Percentiles rank a stretch among this genome's conserved stretches.
These are phyloP conservation scores for Crotalus helleri DNA, from an alignment of 2,113 vertebrate genomes.

Conservation along the genomic window DNA sequence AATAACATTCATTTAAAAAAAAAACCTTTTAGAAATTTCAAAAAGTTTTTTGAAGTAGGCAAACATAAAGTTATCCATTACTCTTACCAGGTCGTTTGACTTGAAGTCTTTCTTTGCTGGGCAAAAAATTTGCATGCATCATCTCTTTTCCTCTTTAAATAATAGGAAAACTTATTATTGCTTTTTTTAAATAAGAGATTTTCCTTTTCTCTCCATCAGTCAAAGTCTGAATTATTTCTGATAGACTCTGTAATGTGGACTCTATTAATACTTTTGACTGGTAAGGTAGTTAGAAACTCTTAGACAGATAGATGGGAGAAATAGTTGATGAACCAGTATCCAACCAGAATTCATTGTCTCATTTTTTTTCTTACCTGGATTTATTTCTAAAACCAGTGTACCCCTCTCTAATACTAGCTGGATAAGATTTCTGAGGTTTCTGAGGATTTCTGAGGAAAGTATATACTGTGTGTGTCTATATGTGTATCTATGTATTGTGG, in stretches of 20 bases:
- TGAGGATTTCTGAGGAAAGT: background rate
- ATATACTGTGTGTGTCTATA: background rate
- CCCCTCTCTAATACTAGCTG: background rate
- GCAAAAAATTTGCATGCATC: background rate
- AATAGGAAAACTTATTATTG: background rate
- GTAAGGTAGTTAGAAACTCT: background rate
- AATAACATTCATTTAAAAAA: background rate
- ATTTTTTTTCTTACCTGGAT: background rate
- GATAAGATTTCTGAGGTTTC: background rate
- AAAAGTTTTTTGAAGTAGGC: background rate
- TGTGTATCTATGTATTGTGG: background rate
- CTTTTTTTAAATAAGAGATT: background rate
- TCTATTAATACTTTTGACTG: background rate
- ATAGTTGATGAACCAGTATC: background rate
- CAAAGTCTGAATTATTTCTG: background rate
- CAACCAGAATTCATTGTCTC: background rate
- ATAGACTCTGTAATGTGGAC: no score
- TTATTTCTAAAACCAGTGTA: background rate
- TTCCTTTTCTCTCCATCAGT: background rate
- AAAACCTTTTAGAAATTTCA: background rate
- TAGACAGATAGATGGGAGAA: background rate
- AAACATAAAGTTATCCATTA: background rate
- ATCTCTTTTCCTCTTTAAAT: background rate
- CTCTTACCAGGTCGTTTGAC: background rate
- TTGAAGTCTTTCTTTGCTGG: background rate